Percentiles rank a stretch among this genome's conserved stretches.
phyloP scores from a whole-genome alignment of 2,113 vertebrate species.

The Sander vitreus region DNA sequence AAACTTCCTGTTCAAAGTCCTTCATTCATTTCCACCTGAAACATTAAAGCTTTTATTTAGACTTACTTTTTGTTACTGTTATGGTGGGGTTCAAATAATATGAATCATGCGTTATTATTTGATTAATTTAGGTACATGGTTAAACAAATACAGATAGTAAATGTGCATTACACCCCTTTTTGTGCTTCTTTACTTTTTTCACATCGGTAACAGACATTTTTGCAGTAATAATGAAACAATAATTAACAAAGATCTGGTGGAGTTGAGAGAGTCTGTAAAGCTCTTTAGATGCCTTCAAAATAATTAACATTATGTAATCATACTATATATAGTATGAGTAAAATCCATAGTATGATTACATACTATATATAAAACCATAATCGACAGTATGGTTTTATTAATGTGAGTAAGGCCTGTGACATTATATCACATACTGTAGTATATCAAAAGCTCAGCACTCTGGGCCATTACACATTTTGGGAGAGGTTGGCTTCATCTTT shows the following conservation, averaged over 20 bases:
- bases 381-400: neutral
- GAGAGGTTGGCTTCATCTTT: neutral
- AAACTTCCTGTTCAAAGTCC: no score
- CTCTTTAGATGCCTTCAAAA: neutral
- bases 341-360: no score
- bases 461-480: neutral
- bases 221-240: neutral
- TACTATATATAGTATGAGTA: no score
- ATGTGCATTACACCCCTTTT: neutral
- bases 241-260: neutral
- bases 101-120: no score
- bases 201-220: neutral
- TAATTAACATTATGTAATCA: neutral
- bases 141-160: neutral
- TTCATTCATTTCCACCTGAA: no score
- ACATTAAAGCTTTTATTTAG: no score
- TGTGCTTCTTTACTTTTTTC: neutral
- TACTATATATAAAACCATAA: no score
- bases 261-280: neutral
- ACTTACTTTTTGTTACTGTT: no score
- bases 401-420: neutral
- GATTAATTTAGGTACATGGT: no score
- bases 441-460: neutral
- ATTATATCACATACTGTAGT: neutral
- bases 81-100: no score